A percentile compares a stretch with the other conserved stretches of the same genome.
Evolutionary conservation across 2,888 invertebrate genomes (phyloP).

Genomic region (Mactromeris polynyma): DNA sequence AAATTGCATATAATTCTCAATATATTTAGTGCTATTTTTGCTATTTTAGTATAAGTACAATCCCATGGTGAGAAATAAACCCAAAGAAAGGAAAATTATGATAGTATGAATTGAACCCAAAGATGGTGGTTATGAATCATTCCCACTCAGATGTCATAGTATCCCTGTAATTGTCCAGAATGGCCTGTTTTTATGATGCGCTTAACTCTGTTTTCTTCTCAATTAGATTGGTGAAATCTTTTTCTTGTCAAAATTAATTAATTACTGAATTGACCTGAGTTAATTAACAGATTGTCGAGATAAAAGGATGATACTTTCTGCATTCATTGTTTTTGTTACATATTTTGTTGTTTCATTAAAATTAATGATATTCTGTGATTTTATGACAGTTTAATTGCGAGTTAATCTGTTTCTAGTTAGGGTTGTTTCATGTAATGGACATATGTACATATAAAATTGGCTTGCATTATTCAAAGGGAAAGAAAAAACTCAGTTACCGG

Average conservation of each 20-base stretch:
- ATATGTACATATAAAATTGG: not conserved
- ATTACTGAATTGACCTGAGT: not conserved
- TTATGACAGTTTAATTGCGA: constrained; percentile 11
- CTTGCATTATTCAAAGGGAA: constrained; percentile 5
- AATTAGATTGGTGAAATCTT: not conserved
- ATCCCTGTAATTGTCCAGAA: not conserved
- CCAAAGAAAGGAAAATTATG: not conserved
- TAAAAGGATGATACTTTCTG: constrained; percentile 6
- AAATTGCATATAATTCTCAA: not conserved
- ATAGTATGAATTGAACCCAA: not conserved
- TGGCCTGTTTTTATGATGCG: not conserved
- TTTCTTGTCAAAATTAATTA: constrained; percentile 22
- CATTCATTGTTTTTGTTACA: constrained; percentile 2
- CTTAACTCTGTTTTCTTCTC: not conserved
- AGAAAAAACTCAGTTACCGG: not conserved
- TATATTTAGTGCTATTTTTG: not conserved
- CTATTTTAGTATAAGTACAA: not conserved
- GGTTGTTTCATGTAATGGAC: not conserved
- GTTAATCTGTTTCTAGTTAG: constrained; percentile 15
- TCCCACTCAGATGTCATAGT: not conserved
- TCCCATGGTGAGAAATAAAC: not conserved
- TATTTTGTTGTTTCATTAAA: constrained; percentile 18
- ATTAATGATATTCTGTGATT: not conserved
- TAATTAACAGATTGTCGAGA: constrained; percentile 10
- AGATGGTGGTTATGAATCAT: not conserved